Evolutionary conservation across 2,888 invertebrate species (phyloP).

Genomic region (Shargacucullia verbasci): DNA sequence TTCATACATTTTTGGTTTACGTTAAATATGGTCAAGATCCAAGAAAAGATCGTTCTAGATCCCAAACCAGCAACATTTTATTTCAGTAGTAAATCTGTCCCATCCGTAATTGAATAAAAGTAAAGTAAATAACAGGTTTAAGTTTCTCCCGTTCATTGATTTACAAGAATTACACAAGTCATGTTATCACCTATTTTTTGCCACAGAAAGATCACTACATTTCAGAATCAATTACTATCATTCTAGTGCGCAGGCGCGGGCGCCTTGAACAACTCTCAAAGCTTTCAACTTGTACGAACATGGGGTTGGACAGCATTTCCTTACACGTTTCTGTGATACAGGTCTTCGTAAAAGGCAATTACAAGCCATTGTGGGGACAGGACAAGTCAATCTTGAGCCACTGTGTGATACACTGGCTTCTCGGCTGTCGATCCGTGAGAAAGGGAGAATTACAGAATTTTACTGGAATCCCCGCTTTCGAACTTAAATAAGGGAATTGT

Average conservation of each 20-base stretch:
- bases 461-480: slow-evolving; percentile 20
- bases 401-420: slow-evolving; percentile 16
- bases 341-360: slow-evolving; percentile 41
- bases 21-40: no score
- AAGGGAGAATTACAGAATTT: slow-evolving; percentile 28
- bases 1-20: no score
- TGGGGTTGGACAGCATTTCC: slow-evolving; percentile 28
- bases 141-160: slow-evolving; percentile 27
- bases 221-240: slow-evolving; percentile 37
- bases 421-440: slow-evolving; percentile 32
- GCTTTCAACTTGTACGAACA: slow-evolving; percentile 9
- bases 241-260: slow-evolving; percentile 12
- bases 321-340: slow-evolving; percentile 23
- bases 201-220: slow-evolving; percentile 15
- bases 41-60: no score
- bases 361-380: slow-evolving; percentile 38
- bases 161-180: slow-evolving; percentile 20
- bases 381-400: slow-evolving; percentile 41
- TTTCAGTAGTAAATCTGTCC: slow-evolving; percentile 14
- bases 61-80: slow-evolving; percentile 12
- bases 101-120: slow-evolving; percentile 19
- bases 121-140: slow-evolving; percentile 23
- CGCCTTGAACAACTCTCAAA: slow-evolving; percentile 14
- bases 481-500: slow-evolving; percentile 15
- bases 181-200: slow-evolving; percentile 5